Evolutionary conservation across 2,888 invertebrate genomes (phyloP).

Genomic region (Drosophila monieri): DNA sequence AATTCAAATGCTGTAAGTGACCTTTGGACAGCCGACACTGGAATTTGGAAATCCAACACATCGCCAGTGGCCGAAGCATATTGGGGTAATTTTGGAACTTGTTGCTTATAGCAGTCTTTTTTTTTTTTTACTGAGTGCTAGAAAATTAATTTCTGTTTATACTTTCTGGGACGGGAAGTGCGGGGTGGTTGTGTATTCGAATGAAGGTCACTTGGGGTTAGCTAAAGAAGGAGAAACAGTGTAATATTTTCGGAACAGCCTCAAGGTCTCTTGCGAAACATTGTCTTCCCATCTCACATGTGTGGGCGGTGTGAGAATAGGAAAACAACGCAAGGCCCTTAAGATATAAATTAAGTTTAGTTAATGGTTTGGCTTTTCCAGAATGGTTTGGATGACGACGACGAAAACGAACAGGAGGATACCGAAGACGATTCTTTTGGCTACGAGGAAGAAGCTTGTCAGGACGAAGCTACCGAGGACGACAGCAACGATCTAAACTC

Average conservation of each 20-base stretch:
- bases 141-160: slow-evolving; percentile 5
- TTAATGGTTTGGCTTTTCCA: slow-evolving; percentile 27
- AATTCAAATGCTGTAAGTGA: neutral
- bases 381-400: slow-evolving; percentile 79
- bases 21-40: neutral
- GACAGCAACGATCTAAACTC: slow-evolving; percentile 80
- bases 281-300: slow-evolving; percentile 26
- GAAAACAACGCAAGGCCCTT: neutral
- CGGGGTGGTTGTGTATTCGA: slow-evolving; percentile 39
- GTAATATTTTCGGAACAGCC: slow-evolving; percentile 4
- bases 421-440: slow-evolving; percentile 65
- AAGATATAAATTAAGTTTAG: slow-evolving; percentile 1
- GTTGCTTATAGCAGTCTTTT: slow-evolving; percentile 17
- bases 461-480: slow-evolving; percentile 80
- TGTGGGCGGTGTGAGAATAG: slow-evolving; percentile 25
- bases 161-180: slow-evolving; percentile 4
- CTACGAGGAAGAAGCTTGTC: slow-evolving; percentile 59
- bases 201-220: slow-evolving; percentile 29
- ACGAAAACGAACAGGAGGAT: slow-evolving; percentile 53
- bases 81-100: slow-evolving; percentile 46
- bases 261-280: slow-evolving; percentile 18
- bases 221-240: neutral
- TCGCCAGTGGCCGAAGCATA: slow-evolving; percentile 24
- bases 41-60: slow-evolving; percentile 5
- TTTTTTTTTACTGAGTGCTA: slow-evolving; percentile 35